Evolutionary conservation across 2,888 invertebrate genomes (phyloP).

Genomic region (Metacarcinus magister): DNA sequence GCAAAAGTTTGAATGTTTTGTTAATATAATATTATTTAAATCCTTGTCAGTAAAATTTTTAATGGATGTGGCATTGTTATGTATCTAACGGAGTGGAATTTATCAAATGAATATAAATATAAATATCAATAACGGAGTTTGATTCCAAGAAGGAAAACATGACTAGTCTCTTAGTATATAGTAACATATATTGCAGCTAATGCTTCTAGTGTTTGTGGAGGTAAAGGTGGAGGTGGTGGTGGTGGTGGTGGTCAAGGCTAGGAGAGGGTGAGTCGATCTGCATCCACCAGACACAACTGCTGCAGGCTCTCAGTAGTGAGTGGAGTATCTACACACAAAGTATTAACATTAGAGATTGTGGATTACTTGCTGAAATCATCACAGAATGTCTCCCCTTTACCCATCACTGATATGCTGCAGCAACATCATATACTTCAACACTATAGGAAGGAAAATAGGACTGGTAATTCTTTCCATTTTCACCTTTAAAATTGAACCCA

Average conservation of each 20-base stretch:
- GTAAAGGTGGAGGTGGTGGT: neutral
- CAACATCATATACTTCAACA: no score
- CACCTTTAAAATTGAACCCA: neutral
- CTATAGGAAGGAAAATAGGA: neutral
- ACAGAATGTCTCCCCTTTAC: neutral
- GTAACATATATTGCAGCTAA: no score
- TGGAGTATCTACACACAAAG: neutral
- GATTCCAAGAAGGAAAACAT: neutral
- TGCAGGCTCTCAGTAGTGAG: conserved; percentile 56
- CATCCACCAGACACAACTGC: conserved; percentile 74
- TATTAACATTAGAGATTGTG: neutral
- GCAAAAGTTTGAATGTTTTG: neutral
- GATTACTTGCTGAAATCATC: neutral
- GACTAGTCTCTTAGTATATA: no score
- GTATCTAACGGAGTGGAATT: neutral
- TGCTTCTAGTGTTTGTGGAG: neutral
- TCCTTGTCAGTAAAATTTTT: neutral
- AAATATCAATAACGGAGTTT: neutral
- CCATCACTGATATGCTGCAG: neutral
- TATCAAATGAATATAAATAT: neutral
- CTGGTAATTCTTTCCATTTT: neutral
- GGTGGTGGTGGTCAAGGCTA: neutral
- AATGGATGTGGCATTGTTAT: neutral
- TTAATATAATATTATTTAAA: neutral
- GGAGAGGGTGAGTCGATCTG: conserved; percentile 27